Evolutionary conservation across 2,113 vertebrate species (phyloP).

Genomic region (Clarias macrocephalus): DNA sequence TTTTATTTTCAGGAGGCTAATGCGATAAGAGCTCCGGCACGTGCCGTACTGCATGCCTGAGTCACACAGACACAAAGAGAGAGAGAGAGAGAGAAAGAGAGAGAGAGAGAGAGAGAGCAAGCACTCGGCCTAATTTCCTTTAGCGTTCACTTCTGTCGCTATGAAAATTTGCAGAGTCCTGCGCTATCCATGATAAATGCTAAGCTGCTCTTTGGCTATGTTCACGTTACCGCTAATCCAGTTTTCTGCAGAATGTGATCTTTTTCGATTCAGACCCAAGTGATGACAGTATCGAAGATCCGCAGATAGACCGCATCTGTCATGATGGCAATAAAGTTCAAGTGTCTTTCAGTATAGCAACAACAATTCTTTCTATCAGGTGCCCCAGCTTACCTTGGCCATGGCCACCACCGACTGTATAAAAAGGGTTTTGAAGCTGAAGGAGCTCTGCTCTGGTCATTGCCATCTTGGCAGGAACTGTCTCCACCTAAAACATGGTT

Average conservation of each 20-base stretch:
- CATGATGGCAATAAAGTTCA: background rate
- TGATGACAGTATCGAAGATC: background rate
- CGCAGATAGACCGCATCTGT: background rate
- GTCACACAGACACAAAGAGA: constrained; percentile 1
- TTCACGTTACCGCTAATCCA: background rate
- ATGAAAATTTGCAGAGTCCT: constrained; percentile 34
- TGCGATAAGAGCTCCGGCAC: constrained; percentile 47
- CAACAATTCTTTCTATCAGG: too few species aligned
- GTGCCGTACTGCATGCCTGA: constrained; percentile 25
- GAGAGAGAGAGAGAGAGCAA: background rate
- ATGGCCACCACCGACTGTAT: too few species aligned
- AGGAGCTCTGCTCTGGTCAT: too few species aligned
- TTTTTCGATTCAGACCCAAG: background rate
- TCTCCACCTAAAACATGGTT: too few species aligned
- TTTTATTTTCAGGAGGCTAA: constrained; percentile 46
- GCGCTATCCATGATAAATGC: constrained; percentile 40
- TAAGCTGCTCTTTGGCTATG: background rate
- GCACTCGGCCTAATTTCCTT: constrained; percentile 37
- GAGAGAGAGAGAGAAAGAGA: background rate
- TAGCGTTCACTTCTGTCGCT: constrained; percentile 21
- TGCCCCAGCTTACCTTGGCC: too few species aligned
- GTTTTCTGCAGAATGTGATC: background rate
- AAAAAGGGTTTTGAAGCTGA: too few species aligned
- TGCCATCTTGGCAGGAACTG: too few species aligned
- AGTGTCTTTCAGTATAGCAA: background rate